Base-by-base conservation (phyloP, 2,797 vertebrate genomes). In the Phoeniculus purpureus region DNA sequence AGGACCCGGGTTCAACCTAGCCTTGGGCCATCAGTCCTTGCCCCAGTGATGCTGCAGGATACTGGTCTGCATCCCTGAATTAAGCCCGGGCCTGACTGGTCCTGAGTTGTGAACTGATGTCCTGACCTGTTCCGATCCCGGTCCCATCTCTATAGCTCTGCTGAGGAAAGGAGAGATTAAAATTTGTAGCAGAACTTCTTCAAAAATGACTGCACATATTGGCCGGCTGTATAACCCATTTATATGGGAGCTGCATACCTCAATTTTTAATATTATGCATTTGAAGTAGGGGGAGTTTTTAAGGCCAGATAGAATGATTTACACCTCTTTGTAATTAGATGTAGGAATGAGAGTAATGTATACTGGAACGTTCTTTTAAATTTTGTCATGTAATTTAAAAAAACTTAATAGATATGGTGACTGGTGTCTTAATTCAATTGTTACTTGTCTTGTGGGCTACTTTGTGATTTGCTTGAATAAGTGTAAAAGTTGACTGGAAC, bases 341-440 rank as follows among this genome's bases (percentile, higher is more conserved):
- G 50, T 74, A 78, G 64, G 60, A 92, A 59, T 81, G 91, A 85
- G 81, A 94, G 86, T 78, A 90, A 89, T 83, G 67, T 81, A 70
- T 48, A 67, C 17, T 82, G 70, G 37, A 92, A 83, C 70, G 21
- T 94, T 89, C 79, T 80, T 86, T 85, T 90, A 85, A 91, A 87
- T 23, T 88, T 94, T 79, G 68, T 72, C 66, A 93, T 87, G 77
- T 94, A 91, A 94, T 85, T 75, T 92, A 45, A 85, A 82, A 75
- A 37, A 87, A 94, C 54, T 66, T 94, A 92, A 92, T 89, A 84
- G 64, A 62, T 90, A 62, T 8, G 13, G 66, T 85, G 92, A 96
- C 72, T 92, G 65, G 71, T 92, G 84, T 87, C 91, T 88, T 89
- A 92, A 94, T 91, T 89, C 93, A 89, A 77, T 90, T 91, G 85